Conservation (phyloP, 2,888 invertebrate genomes). For the Eristalinus sepulchralis region DNA sequence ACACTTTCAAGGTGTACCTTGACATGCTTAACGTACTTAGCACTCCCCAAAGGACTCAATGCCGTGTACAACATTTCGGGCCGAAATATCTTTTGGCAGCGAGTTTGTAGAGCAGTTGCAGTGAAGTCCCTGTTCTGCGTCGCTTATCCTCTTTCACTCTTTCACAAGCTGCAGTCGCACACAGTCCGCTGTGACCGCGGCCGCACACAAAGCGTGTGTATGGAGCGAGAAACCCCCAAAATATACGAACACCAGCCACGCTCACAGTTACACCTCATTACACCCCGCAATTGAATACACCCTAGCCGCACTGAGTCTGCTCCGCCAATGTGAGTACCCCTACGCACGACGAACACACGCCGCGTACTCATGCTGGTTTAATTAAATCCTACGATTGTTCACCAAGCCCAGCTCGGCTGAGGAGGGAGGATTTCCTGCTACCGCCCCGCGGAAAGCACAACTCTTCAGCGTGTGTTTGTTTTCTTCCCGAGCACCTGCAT, state of each 20-base stretch:
- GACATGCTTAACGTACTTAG: slow-evolving; percentile 35
- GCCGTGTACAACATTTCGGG: slow-evolving; percentile 5
- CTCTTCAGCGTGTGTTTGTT: slow-evolving; percentile 50
- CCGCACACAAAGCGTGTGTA: not conserved
- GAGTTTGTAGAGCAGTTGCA: slow-evolving; percentile 20
- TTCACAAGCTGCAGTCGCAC: slow-evolving; percentile 44
- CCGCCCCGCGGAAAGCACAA: slow-evolving; percentile 29
- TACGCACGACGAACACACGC: slow-evolving; percentile 44
- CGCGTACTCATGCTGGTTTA: slow-evolving; percentile 55
- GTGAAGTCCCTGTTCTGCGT: not conserved
- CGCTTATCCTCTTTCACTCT: slow-evolving; percentile 2
- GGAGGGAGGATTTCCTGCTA: slow-evolving; percentile 12
- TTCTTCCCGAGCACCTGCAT: slow-evolving; percentile 51
- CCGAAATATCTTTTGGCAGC: slow-evolving; percentile 7
- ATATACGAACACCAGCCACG: slow-evolving; percentile 13
- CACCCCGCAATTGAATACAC: slow-evolving; percentile 30
- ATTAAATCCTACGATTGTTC: slow-evolving; percentile 69
- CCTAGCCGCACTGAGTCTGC: not conserved
- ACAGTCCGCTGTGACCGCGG: not conserved
- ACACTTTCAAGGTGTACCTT: slow-evolving; percentile 41
- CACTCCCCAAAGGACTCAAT: slow-evolving; percentile 11
- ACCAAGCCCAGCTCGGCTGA: slow-evolving; percentile 20
- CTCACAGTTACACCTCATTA: slow-evolving; percentile 47
- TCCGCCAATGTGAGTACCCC: not conserved
- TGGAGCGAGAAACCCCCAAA: slow-evolving; percentile 10